Conservation (phyloP, 2,888 invertebrate genomes). For the Dascillus cervinus region DNA sequence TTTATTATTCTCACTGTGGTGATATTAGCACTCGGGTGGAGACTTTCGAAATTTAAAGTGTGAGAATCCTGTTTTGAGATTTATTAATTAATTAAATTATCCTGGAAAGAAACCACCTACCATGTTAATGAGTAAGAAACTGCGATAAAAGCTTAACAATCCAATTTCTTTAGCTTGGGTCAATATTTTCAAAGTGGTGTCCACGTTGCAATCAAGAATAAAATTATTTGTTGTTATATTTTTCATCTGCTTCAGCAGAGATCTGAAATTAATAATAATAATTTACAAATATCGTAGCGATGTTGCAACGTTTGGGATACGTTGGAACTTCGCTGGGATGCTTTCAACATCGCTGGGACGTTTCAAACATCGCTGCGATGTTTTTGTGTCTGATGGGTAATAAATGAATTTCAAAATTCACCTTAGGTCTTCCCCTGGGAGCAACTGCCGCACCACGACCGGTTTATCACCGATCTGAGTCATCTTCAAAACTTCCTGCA, state of each 20-base stretch:
- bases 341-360: no score
- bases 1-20: constrained; percentile 61
- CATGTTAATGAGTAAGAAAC: constrained; percentile 54
- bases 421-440: constrained; percentile 28
- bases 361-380: no score
- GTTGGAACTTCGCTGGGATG: no score
- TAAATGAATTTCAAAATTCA: no score
- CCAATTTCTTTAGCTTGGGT: constrained; percentile 75
- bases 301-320: no score
- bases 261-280: no score
- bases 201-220: constrained; percentile 65
- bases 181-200: constrained; percentile 48
- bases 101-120: no score
- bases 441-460: constrained; percentile 57
- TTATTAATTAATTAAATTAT: no score
- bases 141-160: constrained; percentile 65
- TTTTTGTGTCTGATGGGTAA: no score
- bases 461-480: constrained; percentile 46
- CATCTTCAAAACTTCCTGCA: constrained; percentile 72
- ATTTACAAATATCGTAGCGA: no score
- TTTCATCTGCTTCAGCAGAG: constrained; percentile 67
- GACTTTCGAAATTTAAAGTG: constrained; percentile 50
- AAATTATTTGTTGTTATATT: constrained; percentile 65
- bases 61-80: constrained; percentile 64
- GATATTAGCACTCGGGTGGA: constrained; percentile 57